Base-by-base conservation (phyloP, 2,797 vertebrate genomes). In the Gambelia wislizenii region DNA sequence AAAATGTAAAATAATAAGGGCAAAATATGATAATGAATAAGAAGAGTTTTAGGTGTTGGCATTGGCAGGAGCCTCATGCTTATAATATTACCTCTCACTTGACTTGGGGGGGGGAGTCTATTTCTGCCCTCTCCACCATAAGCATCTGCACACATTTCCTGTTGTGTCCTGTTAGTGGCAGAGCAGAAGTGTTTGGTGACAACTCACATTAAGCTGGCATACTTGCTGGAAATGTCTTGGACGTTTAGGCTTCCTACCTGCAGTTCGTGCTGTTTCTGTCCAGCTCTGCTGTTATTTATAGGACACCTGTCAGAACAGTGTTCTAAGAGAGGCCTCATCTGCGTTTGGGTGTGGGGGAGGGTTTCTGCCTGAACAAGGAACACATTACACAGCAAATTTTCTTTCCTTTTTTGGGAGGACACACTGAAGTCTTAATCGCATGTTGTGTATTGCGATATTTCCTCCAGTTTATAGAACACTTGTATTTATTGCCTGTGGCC, bases 271-370 rank as follows among this genome's bases (percentile, higher is more conserved):
- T 86, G n/a, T 67, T 69, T 83, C 78, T 89, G 89, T 44, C 44
- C 56, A 76, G 36, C 56, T 86, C 69, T 77, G 78, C 70, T 83
- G 84, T 83, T 89, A 89, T 89, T 89, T 89, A 89, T 89, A 89
- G 78, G 78, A 67, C 47, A 82, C 70, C 84, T 89, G 84, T 89
- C 89, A 83, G 56, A 64, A 54, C 69, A 49, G 30, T 81, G 30
- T 54, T 82, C n/a, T n/a, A 36, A 39, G 54, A 82, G 52, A 54
- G n/a, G 33, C 86, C 30, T 81, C 22, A 39, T 14, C 33, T 25
- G n/a, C 13, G 8, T 27, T 82, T 82, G 74, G 83, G 61, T 36
- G 33, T 30, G 69, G 47, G 49, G 52, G 42, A 39, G 64, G 27
- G 22, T 22, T 75, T 49, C 13, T 75, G 25, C 84, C 78, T 25